Percentiles rank a stretch among this genome's conserved stretches.
These are phyloP conservation scores for Cyanoramphus novaezelandiae DNA, from an alignment of 2,113 vertebrate species.

Conservation along the genomic window DNA sequence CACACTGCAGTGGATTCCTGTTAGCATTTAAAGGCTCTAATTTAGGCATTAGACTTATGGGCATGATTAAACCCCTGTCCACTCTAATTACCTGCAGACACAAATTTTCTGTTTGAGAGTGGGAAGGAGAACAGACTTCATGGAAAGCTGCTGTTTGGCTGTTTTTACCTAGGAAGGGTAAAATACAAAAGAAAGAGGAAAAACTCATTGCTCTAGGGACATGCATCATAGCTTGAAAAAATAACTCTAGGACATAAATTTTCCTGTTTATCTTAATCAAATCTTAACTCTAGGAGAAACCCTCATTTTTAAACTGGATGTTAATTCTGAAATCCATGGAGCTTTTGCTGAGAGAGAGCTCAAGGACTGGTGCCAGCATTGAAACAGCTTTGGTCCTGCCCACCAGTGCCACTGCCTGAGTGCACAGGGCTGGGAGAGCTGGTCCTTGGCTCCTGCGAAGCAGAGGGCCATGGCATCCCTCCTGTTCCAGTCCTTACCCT, in stretches of 20 bases:
- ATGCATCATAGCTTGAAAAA: neutral
- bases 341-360: neutral
- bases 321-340: neutral
- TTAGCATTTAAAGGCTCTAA: neutral
- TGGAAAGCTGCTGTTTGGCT: neutral
- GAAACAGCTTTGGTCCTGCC: neutral
- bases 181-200: neutral
- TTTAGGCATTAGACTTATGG: neutral
- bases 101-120: neutral
- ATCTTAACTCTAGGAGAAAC: neutral
- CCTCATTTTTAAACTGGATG: neutral
- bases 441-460: neutral
- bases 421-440: neutral
- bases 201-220: rapidly evolving
- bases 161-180: neutral
- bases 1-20: neutral
- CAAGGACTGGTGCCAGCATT: neutral
- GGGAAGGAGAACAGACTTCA: neutral
- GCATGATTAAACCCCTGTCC: neutral
- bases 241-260: neutral
- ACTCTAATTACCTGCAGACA: neutral
- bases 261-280: neutral
- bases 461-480: neutral
- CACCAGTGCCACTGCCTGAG: neutral
- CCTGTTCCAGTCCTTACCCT: neutral